Evolutionary conservation across 92 coral and sea anemone genomes (phyloP), one percentile per base, ranked within the genome.

Genomic region (Palythoa grandis): DNA sequence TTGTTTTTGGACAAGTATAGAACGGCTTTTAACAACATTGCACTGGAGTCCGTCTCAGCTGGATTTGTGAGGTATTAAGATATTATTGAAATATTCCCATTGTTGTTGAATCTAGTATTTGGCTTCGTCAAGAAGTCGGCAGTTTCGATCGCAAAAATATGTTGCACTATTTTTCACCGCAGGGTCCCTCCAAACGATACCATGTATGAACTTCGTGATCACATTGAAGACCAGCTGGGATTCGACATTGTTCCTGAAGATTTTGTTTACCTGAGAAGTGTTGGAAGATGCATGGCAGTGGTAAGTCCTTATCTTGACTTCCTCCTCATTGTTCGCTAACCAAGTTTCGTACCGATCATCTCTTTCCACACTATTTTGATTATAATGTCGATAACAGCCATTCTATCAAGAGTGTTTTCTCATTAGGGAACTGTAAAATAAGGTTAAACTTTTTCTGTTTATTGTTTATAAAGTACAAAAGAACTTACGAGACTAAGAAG

Each of bases 251-350:
- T 97, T 20, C 99, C 99, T 50, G 97, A 95, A 83, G 98, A 95
- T 54, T 97, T 89, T 83, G 94, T 97, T 24, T 97, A 95, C 74
- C 89, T 97, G 25, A 90, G 99, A 66, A 89, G 97, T 78, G 99
- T 97, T 80, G 99, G 99, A 84, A 92, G 99, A 88, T 97, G 99
- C 56, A 91, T 97, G 96, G 99, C 99, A 22, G 95, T 97, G 85
- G 99, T 97, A 85, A 93, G 98, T 83, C 48, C 12, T 4, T 7
- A 14, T 56, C 29, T 76, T n/a, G 16, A 4, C 3, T 20, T 20
- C 35, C 35, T 29, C 35, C 35, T 29, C 35, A 8, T 11, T 12
- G 15, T 15, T 20, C 22, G 17, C 7, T 13, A 25, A 74, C 35
- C 8, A 63, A 63, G 19, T n/a, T n/a, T 63, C 11, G 7, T 8